Evolutionary conservation across 37 sponge, comb jelly and placozoan species (phyloP).

Genomic region (Oscarella lobularis): DNA sequence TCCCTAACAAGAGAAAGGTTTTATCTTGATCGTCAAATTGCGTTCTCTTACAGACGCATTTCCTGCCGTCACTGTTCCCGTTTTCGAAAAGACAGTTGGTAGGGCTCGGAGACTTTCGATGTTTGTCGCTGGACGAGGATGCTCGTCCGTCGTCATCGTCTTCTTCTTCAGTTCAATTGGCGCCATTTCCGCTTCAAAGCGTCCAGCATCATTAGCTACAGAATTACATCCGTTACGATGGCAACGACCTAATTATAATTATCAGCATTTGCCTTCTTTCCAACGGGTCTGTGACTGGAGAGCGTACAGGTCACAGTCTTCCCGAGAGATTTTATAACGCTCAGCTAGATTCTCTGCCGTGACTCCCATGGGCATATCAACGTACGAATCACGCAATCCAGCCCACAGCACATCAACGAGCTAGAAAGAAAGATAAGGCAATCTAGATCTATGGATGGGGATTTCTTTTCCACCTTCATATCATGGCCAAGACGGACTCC

Average conservation of each 20-base stretch:
- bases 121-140: slow-evolving; percentile 66
- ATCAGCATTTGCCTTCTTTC: slow-evolving; percentile 39
- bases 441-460: background rate
- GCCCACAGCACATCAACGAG: slow-evolving; percentile 92
- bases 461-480: slow-evolving; percentile 39
- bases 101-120: slow-evolving; percentile 61
- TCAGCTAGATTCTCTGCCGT: slow-evolving; percentile 95
- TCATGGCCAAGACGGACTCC: slow-evolving; percentile 68
- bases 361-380: slow-evolving; percentile 85
- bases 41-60: slow-evolving; percentile 82
- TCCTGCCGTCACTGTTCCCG: slow-evolving; percentile 85
- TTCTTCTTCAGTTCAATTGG: slow-evolving; percentile 70
- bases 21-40: background rate
- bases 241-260: background rate
- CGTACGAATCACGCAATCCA: slow-evolving; percentile 54
- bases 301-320: slow-evolving; percentile 82
- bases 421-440: slow-evolving; percentile 16
- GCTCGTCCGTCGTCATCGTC: slow-evolving; percentile 67
- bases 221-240: background rate
- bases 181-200: slow-evolving; percentile 67
- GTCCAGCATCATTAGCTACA: slow-evolving; percentile 46
- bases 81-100: slow-evolving; percentile 87
- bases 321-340: slow-evolving; percentile 65
- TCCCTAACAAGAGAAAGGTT: slow-evolving; percentile 35
- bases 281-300: slow-evolving; percentile 74